Evolutionary conservation across 2,888 invertebrate species (phyloP), one percentile per base, ranked within the genome.

Genomic region (Oxycera nigricornis): DNA sequence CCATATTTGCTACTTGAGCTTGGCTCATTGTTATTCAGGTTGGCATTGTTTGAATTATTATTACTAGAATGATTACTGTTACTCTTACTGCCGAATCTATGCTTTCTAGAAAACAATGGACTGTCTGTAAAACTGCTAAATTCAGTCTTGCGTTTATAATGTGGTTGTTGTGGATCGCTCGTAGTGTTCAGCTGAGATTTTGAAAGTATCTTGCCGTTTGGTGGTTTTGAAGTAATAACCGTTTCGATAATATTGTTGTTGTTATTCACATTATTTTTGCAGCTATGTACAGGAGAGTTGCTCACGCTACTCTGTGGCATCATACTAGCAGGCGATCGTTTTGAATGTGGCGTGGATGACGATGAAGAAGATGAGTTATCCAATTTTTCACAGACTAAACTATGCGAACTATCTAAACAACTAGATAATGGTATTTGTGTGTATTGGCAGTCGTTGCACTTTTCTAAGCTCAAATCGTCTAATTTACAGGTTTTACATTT

Each of bases 91-190:
- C 84, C 85, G 68, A 84, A 85, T 62, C 85, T 83, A 80, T 86
- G 85, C 75, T 86, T 86, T 46, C 86, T 81, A 39, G 85, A 84
- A 74, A 86, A 86, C 9, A 86, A 80, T 70, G 85, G 85, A 79
- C 86, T 86, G 74, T 86, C 85, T 11, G 85, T 84, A 75, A 85
- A 86, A 79, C 85, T 86, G 31, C 85, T 86, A 75, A 86, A 83
- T 80, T 86, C 85, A 72, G 84, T 82, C 75, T 84, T 84, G 75
- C 76, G 72, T 73, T 61, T 74, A 72, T 75, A 73, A 75, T 70
- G 74, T 28, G 24, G 52, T n/a, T n/a, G 46, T 1, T 1, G 55
- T 55, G 1, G 1, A 55, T 55, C 55, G 55, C 24, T 39, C 9
- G 39, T 39, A 14, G 7, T 6, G 55, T 55, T 50, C 4, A 17